Base-by-base conservation (phyloP, 2,888 invertebrate species). In the Phortica magna region DNA sequence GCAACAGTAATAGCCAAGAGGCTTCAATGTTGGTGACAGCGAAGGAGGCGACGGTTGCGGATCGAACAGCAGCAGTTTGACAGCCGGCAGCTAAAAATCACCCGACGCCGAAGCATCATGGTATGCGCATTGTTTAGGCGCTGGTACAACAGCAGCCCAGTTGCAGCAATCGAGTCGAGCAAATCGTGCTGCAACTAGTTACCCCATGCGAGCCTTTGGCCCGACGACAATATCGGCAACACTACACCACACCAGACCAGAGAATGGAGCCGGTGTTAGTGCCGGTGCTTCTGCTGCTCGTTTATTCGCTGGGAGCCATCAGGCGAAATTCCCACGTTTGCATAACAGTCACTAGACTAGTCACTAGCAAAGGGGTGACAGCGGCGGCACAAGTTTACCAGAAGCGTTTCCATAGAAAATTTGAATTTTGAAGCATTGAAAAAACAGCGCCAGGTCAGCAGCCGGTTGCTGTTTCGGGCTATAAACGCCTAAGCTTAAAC, bases 381-480 rank as follows among this genome's bases (percentile, higher is more conserved):
- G 19, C 22, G 22, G 22, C 61, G 61, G 19, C 41, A 43, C n/a
- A 53, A 87, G 85, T 87, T 88, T 87, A 59, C 88, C 87, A 88
- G 89, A 87, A 89, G 89, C 89, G 83, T 85, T 88, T 88, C 89
- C 80, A 81, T 85, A 87, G 84, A 22, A 77, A 87, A 88, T 89
- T 88, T 88, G 87, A 89, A 88, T 89, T 89, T 87, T 67, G 41
- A 55, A 48, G 48, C 48, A 22, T 22, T 12, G 22, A 22, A 22
- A 61, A 48, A 48, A 48, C 48, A 48, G 3, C 48, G 7, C 61
- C 61, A 61, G 61, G 61, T 61, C 61, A 61, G 61, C 61, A 48
- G 48, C 48, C 48, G 7, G 48, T 48, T 48, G 48, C 61, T 19
- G n/a, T 7, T 22, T 17, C 22, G 61, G 61, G 22, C 61, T 12